Conservation (phyloP, 1,140 invertebrate species). For the Hestina assimilis region DNA sequence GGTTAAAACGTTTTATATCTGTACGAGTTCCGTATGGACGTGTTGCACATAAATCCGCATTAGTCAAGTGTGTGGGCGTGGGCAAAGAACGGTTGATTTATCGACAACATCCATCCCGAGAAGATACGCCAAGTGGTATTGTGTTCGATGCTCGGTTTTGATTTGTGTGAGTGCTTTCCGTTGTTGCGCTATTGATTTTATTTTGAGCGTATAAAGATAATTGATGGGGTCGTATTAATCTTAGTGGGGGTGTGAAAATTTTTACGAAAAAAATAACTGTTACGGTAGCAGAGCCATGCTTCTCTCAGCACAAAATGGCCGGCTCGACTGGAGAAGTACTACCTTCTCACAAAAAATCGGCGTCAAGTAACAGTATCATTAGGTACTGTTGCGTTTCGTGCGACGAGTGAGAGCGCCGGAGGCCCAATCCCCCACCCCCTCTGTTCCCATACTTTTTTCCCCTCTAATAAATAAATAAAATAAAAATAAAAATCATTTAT, state of each 20-base stretch:
- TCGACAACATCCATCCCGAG: constrained; percentile 7
- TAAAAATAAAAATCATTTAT: too few relatives aligned
- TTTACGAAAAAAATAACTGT: neutral
- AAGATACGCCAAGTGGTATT: constrained; percentile 2
- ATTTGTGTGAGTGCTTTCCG: constrained; percentile 21
- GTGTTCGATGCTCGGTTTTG: constrained; percentile 3
- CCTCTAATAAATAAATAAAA: too few relatives aligned
- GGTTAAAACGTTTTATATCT: neutral
- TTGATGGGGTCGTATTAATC: neutral
- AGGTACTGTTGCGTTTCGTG: too few relatives aligned
- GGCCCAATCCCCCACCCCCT: too few relatives aligned
- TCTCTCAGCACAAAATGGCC: too few relatives aligned
- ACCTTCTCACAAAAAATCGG: too few relatives aligned
- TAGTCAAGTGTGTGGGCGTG: constrained; percentile 8
- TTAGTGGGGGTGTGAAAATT: too few relatives aligned
- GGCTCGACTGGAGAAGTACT: too few relatives aligned
- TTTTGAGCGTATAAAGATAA: constrained; percentile 8
- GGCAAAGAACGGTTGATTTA: constrained; percentile 7
- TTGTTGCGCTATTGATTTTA: constrained; percentile 29
- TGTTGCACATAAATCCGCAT: constrained; percentile 4
- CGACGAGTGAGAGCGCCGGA: too few relatives aligned
- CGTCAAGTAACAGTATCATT: too few relatives aligned
- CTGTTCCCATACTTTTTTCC: too few relatives aligned
- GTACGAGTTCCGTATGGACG: neutral
- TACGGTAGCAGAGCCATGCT: neutral